A percentile compares a stretch with the other conserved stretches of the same genome.
Evolutionary conservation across 2,797 vertebrate species (phyloP).

Genomic region (Triplophysa yarkandensis): DNA sequence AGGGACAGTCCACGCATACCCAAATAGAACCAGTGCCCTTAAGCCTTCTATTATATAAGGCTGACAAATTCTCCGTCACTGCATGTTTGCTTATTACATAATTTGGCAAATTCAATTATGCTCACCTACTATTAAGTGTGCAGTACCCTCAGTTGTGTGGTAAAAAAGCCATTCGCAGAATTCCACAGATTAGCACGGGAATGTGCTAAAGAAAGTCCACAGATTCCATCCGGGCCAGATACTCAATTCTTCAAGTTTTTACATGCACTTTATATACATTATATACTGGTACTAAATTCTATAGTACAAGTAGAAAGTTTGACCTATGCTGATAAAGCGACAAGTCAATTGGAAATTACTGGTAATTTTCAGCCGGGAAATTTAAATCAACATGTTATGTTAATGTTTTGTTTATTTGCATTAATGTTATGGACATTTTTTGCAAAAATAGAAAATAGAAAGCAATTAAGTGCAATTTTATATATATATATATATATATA

Average conservation of each 20-base stretch:
- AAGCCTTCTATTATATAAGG: background rate
- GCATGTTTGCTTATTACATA: background rate
- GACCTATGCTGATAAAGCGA: background rate
- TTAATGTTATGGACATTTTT: too few species aligned
- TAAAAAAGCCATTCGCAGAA: background rate
- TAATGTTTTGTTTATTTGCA: too few species aligned
- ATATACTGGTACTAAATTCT: background rate
- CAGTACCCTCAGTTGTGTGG: background rate
- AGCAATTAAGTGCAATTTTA: too few species aligned
- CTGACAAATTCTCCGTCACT: background rate
- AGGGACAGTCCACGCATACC: background rate
- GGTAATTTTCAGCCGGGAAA: too few species aligned
- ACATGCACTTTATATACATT: background rate
- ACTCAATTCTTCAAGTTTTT: background rate
- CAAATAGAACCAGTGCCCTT: background rate
- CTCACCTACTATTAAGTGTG: background rate
- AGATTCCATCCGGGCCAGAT: conserved; percentile 3
- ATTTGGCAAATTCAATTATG: background rate
- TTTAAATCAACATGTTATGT: too few species aligned
- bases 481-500: too few species aligned
- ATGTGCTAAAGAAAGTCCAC: background rate
- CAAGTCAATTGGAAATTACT: background rate
- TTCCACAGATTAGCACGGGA: background rate
- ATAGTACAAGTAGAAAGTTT: background rate
- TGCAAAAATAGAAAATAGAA: too few species aligned